Evolutionary conservation across 2,888 invertebrate genomes (phyloP).

Genomic region (Oeneis ivallda): DNA sequence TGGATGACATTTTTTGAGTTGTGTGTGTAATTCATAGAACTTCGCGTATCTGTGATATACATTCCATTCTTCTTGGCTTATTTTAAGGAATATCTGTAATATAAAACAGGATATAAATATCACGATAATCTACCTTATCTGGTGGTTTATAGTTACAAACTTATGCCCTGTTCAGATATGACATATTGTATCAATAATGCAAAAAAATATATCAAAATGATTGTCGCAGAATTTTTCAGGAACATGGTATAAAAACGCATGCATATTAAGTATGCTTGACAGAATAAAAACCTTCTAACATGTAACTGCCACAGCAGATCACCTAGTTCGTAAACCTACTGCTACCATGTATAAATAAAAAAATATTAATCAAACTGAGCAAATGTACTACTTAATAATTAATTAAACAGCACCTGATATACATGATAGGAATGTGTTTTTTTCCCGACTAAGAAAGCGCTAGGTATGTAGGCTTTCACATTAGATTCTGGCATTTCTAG

Average conservation of each 20-base stretch:
- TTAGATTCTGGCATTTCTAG: slow-evolving; percentile 73
- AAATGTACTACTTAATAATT: not conserved
- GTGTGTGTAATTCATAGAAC: slow-evolving; percentile 92
- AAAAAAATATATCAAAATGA: too few relatives aligned
- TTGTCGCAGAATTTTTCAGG: too few relatives aligned
- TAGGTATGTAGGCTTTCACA: slow-evolving; percentile 93
- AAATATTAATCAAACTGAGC: too few relatives aligned
- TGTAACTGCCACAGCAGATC: too few relatives aligned
- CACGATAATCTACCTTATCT: not conserved
- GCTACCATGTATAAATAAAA: not conserved
- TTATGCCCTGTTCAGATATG: too few relatives aligned
- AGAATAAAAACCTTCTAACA: too few relatives aligned
- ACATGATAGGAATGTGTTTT: slow-evolving; percentile 91
- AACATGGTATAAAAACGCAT: too few relatives aligned
- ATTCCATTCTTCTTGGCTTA: slow-evolving; percentile 96
- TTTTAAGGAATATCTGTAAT: slow-evolving; percentile 88
- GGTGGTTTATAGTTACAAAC: too few relatives aligned
- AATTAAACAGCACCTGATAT: slow-evolving; percentile 87
- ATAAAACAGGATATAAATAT: slow-evolving; percentile 1
- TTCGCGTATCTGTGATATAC: slow-evolving; percentile 97
- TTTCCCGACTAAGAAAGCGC: slow-evolving; percentile 86
- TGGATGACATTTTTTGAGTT: slow-evolving; percentile 91
- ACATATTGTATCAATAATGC: too few relatives aligned
- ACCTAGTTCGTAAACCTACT: too few relatives aligned
- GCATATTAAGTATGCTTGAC: too few relatives aligned